Evolutionary conservation across 2,888 invertebrate species (phyloP), one percentile per base, ranked within the genome.

Genomic region (Hemicrepidius hirtus): DNA sequence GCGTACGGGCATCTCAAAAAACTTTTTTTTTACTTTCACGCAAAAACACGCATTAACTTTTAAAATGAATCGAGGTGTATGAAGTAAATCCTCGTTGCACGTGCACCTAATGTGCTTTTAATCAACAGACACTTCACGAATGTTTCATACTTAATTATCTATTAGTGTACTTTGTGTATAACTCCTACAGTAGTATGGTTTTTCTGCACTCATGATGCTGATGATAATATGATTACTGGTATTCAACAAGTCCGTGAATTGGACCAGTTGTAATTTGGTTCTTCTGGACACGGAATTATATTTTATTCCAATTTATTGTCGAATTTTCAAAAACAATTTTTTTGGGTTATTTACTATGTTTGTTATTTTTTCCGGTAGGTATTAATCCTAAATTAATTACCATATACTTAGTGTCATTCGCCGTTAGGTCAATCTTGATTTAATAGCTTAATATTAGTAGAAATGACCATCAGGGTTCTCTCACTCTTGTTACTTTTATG

Each of bases 91-190:
- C 60, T 53, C 16, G 21, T 40, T 70, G 63, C 73, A 67, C 73
- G 73, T 67, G 73, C 55, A 66, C 46, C 59, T 71, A 68, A 74
- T 74, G 74, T 59, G 50, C 46, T 74, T 74, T 74, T 74, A 74
- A 74, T 71, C 55, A 71, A 68, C 68, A 70, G 37, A 63, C 65
- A 73, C 65, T 65, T 66, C 69, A 50, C 64, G 57, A 68, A 68
- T 73, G 55, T 59, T 68, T 68, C 68, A 64, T 64, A 57, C 57
- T 69, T 73, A 73, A 73, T 69, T 69, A 73, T 73, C 65, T 69
- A 69, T 69, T 69, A 73, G 35, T 21, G 35, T 37, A 65, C 64
- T 71, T n/a, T 65, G 68, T 9, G 18, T 5, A 57, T 40, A 32
- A 62, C 63, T 71, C 55, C 50, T 59, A 32, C 53, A 60, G 57